A percentile compares a stretch with the other conserved stretches of the same genome.
phyloP scores from a whole-genome alignment of 1,140 invertebrate species.

The Trichoplusia ni region DNA sequence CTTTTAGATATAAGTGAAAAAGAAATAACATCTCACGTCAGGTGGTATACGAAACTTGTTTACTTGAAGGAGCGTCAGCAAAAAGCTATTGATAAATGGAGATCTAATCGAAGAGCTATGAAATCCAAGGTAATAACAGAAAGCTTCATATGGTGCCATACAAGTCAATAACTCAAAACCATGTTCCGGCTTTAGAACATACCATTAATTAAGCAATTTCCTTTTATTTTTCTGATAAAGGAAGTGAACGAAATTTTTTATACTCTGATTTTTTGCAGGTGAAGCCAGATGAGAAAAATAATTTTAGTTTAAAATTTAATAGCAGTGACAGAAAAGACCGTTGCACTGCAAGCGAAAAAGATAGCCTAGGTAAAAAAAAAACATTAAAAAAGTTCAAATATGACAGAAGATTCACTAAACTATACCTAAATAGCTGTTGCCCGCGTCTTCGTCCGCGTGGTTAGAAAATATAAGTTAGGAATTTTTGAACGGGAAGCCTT shows the following conservation, averaged over 20 bases:
- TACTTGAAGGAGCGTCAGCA: slow-evolving; percentile 69
- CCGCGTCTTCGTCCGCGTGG: too few relatives aligned
- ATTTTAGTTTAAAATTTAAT: background rate
- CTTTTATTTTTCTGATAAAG: background rate
- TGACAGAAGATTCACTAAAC: too few relatives aligned
- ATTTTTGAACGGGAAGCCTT: too few relatives aligned
- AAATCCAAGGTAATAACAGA: slow-evolving; percentile 36
- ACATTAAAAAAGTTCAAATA: background rate
- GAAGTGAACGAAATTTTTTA: too few relatives aligned
- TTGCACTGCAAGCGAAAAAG: background rate
- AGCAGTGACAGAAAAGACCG: background rate
- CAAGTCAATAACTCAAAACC: too few relatives aligned
- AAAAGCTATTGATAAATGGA: slow-evolving; percentile 76
- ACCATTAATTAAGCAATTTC: too few relatives aligned
- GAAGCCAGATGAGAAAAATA: background rate
- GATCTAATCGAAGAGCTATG: slow-evolving; percentile 63
- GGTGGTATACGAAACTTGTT: slow-evolving; percentile 77
- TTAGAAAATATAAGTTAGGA: too few relatives aligned
- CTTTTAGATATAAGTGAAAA: slow-evolving; percentile 55
- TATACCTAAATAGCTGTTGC: too few relatives aligned
- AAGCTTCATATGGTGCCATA: too few relatives aligned
- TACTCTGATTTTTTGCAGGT: too few relatives aligned
- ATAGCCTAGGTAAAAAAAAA: background rate
- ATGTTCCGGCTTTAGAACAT: too few relatives aligned
- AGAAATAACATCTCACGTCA: slow-evolving; percentile 64